These are phyloP conservation scores for Thaleichthys pacificus DNA, from an alignment of 2,797 vertebrate genomes.

Conservation along the genomic window DNA sequence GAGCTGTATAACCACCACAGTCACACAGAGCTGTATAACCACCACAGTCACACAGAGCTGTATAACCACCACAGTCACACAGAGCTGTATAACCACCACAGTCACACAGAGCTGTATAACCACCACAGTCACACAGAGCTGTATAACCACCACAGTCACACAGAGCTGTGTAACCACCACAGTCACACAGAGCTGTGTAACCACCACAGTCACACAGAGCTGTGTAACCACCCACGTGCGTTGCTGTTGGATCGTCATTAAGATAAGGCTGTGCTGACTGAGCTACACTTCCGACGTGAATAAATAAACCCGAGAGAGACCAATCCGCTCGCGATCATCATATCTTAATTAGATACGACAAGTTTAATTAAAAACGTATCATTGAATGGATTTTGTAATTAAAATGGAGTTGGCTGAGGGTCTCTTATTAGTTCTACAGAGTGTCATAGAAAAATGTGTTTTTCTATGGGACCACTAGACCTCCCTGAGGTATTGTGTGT, in stretches of 20 bases:
- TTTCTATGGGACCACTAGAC: background rate
- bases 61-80: too few relatives aligned
- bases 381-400: slow-evolving; percentile 12
- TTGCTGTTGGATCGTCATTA: background rate
- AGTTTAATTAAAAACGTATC: slow-evolving; percentile 13
- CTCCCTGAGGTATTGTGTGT: background rate
- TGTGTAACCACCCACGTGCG: background rate
- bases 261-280: background rate
- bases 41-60: background rate
- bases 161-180: background rate
- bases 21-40: background rate
- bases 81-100: background rate
- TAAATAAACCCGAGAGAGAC: slow-evolving; percentile 1
- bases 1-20: background rate
- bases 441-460: too few relatives aligned
- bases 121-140: background rate
- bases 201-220: background rate
- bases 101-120: background rate
- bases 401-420: slow-evolving; percentile 12
- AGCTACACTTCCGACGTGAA: background rate
- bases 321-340: slow-evolving; percentile 7
- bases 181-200: background rate
- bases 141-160: too few relatives aligned
- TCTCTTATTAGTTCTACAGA: slow-evolving; percentile 2
- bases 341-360: slow-evolving; percentile 12